phyloP scores from a whole-genome alignment of 2,888 invertebrate genomes.

The Apodemia duryi region DNA sequence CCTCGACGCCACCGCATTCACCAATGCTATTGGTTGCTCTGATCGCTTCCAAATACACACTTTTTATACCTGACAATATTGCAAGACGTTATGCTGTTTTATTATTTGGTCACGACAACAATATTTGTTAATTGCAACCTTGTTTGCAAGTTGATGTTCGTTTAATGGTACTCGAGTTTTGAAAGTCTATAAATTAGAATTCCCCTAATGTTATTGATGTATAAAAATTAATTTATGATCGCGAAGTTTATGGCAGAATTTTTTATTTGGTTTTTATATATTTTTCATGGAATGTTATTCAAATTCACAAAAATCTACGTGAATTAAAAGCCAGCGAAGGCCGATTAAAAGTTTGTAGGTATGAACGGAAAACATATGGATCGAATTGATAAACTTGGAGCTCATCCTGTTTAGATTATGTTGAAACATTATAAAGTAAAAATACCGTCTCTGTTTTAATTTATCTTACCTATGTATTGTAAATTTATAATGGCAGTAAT shows the following conservation, averaged over 20 bases:
- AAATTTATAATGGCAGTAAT: too few species aligned
- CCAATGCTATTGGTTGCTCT: conserved; percentile 64
- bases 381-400: not conserved
- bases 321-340: not conserved
- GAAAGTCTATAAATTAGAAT: not conserved
- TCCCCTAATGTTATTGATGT: not conserved
- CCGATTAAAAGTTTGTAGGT: not conserved
- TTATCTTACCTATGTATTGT: too few species aligned
- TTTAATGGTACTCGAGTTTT: not conserved
- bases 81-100: conserved; percentile 34
- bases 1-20: conserved; percentile 63
- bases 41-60: conserved; percentile 65
- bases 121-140: conserved; percentile 14
- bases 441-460: too few species aligned
- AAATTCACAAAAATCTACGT: not conserved
- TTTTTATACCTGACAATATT: conserved; percentile 44
- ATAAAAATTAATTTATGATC: not conserved
- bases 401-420: too few species aligned
- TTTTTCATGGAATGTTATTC: not conserved
- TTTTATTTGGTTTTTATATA: not conserved
- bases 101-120: conserved; percentile 30
- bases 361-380: conserved; percentile 1
- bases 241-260: not conserved
- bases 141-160: not conserved
- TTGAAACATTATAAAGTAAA: too few species aligned